Evolutionary conservation across 2,113 vertebrate species (phyloP).

Genomic region (Sterna hirundo): DNA sequence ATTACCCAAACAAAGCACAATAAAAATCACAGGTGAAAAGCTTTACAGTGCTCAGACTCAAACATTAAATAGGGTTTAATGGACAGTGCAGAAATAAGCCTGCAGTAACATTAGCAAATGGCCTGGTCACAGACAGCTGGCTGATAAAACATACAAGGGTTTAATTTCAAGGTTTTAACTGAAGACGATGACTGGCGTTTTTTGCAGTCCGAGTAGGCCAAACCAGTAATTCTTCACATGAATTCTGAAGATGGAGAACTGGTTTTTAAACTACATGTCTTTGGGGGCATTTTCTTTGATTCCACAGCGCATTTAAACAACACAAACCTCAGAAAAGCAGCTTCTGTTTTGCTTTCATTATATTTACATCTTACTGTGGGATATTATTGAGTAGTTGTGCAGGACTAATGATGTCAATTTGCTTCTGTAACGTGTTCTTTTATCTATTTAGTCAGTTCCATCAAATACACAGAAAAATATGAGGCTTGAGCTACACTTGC

Average conservation of each 20-base stretch:
- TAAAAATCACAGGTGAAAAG: not conserved
- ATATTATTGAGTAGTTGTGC: not conserved
- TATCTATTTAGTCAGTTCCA: not conserved
- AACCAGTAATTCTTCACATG: not conserved
- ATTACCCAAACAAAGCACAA: not conserved
- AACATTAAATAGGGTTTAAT: not conserved
- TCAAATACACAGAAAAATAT: not conserved
- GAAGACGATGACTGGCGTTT: not conserved
- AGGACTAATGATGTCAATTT: not conserved
- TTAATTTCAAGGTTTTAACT: not conserved
- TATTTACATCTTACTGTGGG: not conserved
- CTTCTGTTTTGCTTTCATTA: not conserved
- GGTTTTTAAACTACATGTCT: not conserved
- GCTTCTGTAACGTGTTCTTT: not conserved
- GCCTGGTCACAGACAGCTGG: not conserved
- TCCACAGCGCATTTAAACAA: not conserved
- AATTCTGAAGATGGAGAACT: not conserved
- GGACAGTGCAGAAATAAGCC: not conserved
- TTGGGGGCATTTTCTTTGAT: not conserved
- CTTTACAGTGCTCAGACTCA: not conserved
- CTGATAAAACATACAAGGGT: not conserved
- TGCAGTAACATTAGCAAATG: not conserved
- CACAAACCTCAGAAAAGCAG: not conserved
- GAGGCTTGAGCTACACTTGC: not conserved
- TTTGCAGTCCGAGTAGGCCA: not conserved